These are phyloP conservation scores for Melanotaenia trifasciata DNA, from an alignment of 2,797 vertebrate genomes.

Conservation along the genomic window DNA sequence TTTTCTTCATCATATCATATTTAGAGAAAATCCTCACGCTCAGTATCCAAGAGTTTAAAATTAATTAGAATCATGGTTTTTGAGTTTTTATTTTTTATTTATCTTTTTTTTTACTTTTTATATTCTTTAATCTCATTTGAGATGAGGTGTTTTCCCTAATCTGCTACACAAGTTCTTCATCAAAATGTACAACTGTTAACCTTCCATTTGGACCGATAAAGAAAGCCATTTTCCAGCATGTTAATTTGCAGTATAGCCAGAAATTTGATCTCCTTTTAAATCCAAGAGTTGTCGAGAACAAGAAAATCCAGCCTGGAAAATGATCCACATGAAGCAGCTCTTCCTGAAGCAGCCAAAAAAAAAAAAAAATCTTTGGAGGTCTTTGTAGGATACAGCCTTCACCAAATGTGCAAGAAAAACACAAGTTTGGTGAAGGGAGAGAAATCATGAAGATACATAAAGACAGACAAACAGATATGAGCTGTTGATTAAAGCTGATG, in stretches of 20 bases:
- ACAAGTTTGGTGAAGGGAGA: constrained; percentile 2
- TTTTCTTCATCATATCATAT: neutral
- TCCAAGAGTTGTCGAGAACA: neutral
- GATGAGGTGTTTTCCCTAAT: neutral
- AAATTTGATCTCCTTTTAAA: constrained; percentile 33
- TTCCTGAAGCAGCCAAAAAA: constrained; percentile 12
- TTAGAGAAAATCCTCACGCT: neutral
- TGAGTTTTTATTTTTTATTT: no score
- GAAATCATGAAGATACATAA: neutral
- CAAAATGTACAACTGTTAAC: neutral
- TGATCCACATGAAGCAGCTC: constrained; percentile 15
- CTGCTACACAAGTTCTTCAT: neutral
- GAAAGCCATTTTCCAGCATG: neutral
- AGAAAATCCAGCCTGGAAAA: constrained; percentile 11
- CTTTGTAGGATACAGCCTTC: constrained; percentile 2
- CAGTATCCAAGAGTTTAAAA: neutral
- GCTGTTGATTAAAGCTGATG: constrained; percentile 5
- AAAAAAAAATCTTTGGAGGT: constrained; percentile 32
- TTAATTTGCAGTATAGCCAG: neutral
- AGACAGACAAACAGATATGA: constrained; percentile 12
- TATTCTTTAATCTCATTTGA: neutral
- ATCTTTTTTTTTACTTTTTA: neutral
- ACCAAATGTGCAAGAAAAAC: constrained; percentile 15
- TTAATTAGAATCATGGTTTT: neutral
- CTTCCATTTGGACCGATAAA: neutral